phyloP scores from a whole-genome alignment of 2,797 vertebrate genomes.

The Clarias laeviceps region DNA sequence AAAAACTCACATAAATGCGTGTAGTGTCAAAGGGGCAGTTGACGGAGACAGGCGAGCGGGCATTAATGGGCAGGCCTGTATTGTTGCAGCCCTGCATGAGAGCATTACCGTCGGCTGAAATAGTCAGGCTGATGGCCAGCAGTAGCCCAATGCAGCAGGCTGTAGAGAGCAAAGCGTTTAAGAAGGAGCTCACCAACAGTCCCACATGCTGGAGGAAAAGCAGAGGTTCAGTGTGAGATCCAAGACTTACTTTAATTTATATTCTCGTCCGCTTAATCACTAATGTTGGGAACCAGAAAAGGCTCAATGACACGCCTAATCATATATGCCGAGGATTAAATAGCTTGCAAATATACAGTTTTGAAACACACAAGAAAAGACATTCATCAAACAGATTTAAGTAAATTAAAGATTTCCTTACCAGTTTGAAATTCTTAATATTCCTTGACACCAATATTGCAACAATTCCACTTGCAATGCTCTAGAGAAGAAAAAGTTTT shows the following conservation, averaged over 20 bases:
- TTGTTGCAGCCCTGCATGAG: constrained; percentile 85
- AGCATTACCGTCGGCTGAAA: constrained; percentile 74
- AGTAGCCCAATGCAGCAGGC: constrained; percentile 84
- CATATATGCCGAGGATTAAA: not conserved
- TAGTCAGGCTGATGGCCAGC: constrained; percentile 81
- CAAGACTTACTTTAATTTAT: not conserved
- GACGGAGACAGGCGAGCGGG: constrained; percentile 75
- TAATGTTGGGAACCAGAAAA: not conserved
- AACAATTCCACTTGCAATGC: constrained; percentile 84
- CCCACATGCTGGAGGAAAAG: constrained; percentile 80
- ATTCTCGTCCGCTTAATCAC: not conserved
- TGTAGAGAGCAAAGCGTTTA: constrained; percentile 82
- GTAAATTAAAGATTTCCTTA: constrained; percentile 65
- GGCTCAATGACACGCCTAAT: not conserved
- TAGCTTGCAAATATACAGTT: not conserved
- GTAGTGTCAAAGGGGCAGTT: constrained; percentile 91
- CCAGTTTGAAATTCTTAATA: constrained; percentile 72
- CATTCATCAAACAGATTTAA: too few species aligned
- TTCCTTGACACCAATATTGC: constrained; percentile 89
- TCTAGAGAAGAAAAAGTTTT: constrained; percentile 71
- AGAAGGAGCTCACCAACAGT: constrained; percentile 75
- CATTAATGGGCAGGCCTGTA: constrained; percentile 70
- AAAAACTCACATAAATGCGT: constrained; percentile 85
- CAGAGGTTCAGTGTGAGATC: not conserved
- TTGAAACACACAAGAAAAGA: not conserved